Percentiles rank a stretch among this genome's conserved stretches.
Conservation (phyloP, 1,140 invertebrate genomes). For the Dryas iulia region DNA sequence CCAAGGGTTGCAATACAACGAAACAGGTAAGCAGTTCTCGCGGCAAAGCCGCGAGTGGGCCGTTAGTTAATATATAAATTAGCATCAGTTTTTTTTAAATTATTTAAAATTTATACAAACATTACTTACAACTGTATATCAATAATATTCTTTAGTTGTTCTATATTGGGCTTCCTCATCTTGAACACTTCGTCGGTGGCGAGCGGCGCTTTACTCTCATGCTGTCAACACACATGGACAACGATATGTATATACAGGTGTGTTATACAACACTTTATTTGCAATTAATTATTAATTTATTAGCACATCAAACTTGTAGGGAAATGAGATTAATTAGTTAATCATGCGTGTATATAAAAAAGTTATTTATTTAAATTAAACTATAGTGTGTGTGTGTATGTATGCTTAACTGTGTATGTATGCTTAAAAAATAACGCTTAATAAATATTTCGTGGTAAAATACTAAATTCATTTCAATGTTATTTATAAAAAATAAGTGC, state of each 20-base stretch:
- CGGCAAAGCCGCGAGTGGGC: no score
- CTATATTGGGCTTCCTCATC: conserved; percentile 41
- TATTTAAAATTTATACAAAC: not conserved
- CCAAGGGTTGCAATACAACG: no score
- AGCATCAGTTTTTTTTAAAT: no score
- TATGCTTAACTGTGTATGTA: not conserved
- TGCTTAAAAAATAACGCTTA: not conserved
- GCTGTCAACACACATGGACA: conserved; percentile 63
- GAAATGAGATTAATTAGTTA: not conserved
- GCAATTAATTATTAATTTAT: not conserved
- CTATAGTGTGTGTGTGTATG: not conserved
- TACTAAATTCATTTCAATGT: no score
- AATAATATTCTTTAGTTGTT: conserved; percentile 57
- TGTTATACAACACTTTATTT: conserved; percentile 43
- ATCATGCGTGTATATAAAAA: not conserved
- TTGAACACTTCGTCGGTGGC: conserved; percentile 35
- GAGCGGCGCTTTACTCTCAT: conserved; percentile 52
- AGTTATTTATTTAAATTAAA: not conserved
- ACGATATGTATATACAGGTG: conserved; percentile 44
- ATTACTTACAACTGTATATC: conserved; percentile 63
- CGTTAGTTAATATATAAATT: no score
- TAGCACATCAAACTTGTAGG: not conserved
- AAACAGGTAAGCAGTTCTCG: no score
- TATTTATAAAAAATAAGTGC: no score
- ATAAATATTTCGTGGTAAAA: fast-evolving